Conservation (phyloP, 2,113 vertebrate species). For the Thryonomys swinderianus region DNA sequence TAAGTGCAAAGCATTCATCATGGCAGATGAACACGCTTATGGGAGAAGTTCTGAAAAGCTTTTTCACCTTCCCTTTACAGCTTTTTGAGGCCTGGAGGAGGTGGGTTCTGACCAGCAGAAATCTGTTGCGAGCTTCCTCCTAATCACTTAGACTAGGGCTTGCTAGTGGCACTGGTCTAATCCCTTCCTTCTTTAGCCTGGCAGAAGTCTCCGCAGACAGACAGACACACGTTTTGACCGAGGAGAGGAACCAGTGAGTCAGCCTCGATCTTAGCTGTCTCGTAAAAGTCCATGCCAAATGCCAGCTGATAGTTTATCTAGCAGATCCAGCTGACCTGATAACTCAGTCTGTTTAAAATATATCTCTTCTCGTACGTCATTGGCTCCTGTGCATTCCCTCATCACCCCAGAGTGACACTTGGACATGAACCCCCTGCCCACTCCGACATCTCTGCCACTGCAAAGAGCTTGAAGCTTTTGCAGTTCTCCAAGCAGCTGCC, state of each 20-base stretch:
- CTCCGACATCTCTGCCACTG: neutral
- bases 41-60: neutral
- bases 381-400: neutral
- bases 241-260: neutral
- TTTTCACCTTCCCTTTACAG: conserved; percentile 8
- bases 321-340: neutral
- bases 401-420: neutral
- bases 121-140: neutral
- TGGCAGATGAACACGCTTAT: neutral
- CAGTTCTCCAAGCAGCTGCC: conserved; percentile 69
- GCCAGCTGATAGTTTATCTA: neutral
- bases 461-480: conserved; percentile 50
- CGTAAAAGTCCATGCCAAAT: neutral
- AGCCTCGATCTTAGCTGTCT: neutral
- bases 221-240: neutral
- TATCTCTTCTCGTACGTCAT: neutral
- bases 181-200: neutral
- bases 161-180: neutral
- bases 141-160: neutral
- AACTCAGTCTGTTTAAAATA: neutral
- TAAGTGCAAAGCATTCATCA: neutral
- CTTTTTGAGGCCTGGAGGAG: neutral
- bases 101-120: neutral
- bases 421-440: neutral
- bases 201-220: neutral